These are phyloP conservation scores for Patella ulyssiponensis DNA, from an alignment of 2,888 invertebrate genomes.

Conservation along the genomic window DNA sequence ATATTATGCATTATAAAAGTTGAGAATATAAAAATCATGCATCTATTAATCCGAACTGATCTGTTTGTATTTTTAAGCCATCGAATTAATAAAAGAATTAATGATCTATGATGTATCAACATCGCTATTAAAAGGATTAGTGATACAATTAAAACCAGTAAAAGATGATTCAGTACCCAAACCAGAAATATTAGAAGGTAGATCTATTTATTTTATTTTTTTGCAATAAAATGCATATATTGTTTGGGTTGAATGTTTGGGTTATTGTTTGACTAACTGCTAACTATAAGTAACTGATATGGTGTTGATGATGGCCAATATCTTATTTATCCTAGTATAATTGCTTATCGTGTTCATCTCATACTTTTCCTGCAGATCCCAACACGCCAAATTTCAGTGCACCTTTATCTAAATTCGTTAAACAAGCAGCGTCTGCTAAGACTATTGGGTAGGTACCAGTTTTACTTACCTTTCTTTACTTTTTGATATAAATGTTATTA, in stretches of 20 bases:
- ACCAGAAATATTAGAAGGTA: slow-evolving; percentile 64
- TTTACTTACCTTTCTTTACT: slow-evolving; percentile 8
- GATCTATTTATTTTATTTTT: not conserved
- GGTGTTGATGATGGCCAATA: no score
- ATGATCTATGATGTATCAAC: slow-evolving; percentile 69
- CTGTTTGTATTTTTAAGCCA: slow-evolving; percentile 56
- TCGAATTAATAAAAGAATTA: slow-evolving; percentile 70
- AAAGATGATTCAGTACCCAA: slow-evolving; percentile 63
- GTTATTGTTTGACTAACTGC: no score
- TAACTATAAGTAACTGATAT: no score
- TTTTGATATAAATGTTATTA: not conserved
- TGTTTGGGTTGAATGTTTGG: no score
- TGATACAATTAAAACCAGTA: slow-evolving; percentile 62
- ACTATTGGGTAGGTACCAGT: slow-evolving; percentile 65
- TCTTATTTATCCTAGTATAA: no score
- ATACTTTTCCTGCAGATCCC: slow-evolving; percentile 52
- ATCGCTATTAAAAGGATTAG: slow-evolving; percentile 62
- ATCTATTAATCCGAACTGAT: no score
- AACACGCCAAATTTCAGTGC: slow-evolving; percentile 58
- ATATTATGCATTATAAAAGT: no score
- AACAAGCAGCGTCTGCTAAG: slow-evolving; percentile 72
- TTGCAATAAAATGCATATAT: not conserved
- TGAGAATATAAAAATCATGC: no score
- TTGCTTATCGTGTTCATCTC: no score
- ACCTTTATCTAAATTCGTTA: slow-evolving; percentile 70